phyloP scores from a whole-genome alignment of 2,113 vertebrate species.

The Donacobius atricapilla region DNA sequence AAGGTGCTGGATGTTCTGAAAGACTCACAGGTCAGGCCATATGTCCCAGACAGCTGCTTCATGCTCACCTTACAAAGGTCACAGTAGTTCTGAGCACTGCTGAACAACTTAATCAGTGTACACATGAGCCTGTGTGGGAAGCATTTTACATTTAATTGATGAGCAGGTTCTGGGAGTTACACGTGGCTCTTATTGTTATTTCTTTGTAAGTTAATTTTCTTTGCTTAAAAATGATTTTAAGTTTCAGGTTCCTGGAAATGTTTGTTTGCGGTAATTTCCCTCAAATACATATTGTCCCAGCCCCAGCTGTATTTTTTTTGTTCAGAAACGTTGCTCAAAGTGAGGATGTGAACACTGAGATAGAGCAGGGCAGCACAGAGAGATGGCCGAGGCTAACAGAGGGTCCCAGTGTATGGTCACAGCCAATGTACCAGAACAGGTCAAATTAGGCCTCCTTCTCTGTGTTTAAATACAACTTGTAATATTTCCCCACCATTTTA shows the following conservation, averaged over 20 bases:
- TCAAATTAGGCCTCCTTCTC: neutral
- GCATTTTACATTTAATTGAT: neutral
- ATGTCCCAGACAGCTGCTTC: neutral
- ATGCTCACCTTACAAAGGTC: neutral
- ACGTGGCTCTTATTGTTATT: neutral
- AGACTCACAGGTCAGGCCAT: neutral
- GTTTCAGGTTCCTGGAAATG: neutral
- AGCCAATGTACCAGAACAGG: neutral
- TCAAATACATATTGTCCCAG: neutral
- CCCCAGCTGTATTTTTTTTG: neutral
- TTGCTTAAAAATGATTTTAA: neutral
- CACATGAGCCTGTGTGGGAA: neutral
- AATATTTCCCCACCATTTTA: constrained; percentile 10
- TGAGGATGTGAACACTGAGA: neutral
- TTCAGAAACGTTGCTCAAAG: neutral
- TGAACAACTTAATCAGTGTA: neutral
- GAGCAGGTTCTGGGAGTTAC: neutral
- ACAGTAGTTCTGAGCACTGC: neutral
- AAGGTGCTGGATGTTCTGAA: neutral
- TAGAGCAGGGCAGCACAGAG: neutral
- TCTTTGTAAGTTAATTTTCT: neutral
- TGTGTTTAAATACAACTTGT: constrained; percentile 20
- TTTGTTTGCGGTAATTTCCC: neutral
- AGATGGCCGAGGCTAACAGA: neutral
- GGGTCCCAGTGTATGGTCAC: neutral